Evolutionary conservation across 1,140 invertebrate species (phyloP).

Genomic region (Yoshiicerus persimilis): DNA sequence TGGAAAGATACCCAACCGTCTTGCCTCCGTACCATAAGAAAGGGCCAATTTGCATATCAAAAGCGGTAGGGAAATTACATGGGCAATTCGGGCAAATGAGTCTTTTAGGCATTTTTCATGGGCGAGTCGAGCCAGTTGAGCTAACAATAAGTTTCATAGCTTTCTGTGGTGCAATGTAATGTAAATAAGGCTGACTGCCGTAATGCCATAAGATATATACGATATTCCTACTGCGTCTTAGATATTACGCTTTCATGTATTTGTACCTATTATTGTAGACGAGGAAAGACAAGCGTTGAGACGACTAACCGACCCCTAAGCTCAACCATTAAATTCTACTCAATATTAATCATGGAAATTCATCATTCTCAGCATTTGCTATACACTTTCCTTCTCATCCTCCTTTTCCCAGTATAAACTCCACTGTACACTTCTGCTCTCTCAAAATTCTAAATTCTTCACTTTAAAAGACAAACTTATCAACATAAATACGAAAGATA

Average conservation of each 20-base stretch:
- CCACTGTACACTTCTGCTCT: not conserved
- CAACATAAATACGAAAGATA: too few species aligned
- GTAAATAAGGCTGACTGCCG: not conserved
- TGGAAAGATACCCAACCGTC: not conserved
- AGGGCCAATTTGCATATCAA: conserved; percentile 31
- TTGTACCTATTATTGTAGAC: not conserved
- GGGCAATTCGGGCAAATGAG: conserved; percentile 34
- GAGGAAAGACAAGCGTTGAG: not conserved
- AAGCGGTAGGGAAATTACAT: conserved; percentile 27
- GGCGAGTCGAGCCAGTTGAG: not conserved
- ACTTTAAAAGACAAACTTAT: too few species aligned
- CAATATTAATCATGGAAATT: conserved; percentile 20
- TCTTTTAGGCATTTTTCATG: conserved; percentile 13
- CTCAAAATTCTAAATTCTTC: not conserved
- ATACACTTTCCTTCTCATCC: not conserved
- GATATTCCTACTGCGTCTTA: not conserved
- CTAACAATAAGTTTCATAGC: not conserved
- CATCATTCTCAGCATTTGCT: not conserved
- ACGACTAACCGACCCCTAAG: not conserved
- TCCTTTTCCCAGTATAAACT: not conserved
- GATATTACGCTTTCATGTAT: not conserved
- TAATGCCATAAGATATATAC: too few species aligned
- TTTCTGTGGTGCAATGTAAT: not conserved
- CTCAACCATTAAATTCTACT: not conserved
- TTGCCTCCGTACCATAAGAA: not conserved